Evolutionary conservation across 2,888 invertebrate genomes (phyloP), one percentile per base, ranked within the genome.

Genomic region (Dichetophora obliterata): DNA sequence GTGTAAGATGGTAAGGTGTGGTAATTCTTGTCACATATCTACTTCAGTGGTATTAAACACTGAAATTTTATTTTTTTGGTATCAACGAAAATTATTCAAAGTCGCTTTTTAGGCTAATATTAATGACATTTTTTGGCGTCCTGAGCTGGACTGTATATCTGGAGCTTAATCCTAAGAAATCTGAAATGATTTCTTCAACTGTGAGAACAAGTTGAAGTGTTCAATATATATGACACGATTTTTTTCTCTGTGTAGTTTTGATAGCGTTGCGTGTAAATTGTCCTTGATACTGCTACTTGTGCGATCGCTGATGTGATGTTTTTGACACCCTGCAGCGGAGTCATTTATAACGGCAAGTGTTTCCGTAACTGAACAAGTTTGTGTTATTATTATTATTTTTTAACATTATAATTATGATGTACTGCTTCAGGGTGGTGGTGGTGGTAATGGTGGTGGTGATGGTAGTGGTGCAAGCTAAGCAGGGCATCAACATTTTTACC

Each of bases 251-350:
- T 37, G 37, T 37, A 37, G 4, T 6, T 37, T 37, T 37, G 5
- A 8, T 37, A 37, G 37, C 37, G 11, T 19, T 19, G 6, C 19
- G 24, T 19, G 19, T 43, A 43, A 22, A 6, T 54, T 54, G 5
- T 19, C 9, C 54, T 19, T 54, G n/a, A 54, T 54, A 19, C 19
- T 59, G 69, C 77, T 43, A 74, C 75, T 77, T 75, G 75, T 77
- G 77, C 75, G 77, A 77, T 77, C 77, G 48, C 63, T 77, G 75
- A 70, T 69, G 5, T 70, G 43, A 75, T 27, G 70, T 75, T 73
- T 73, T 75, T 72, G 75, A 72, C 75, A 75, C 78, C 75, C 75
- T 75, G 68, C 48, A 72, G 75, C 50, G 52, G 69, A 24, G 66
- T 78, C 75, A 72, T 78, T 76, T 76, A 76, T 76, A 78, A 78